Base-by-base conservation (phyloP, 2,888 invertebrate genomes). In the Baronia brevicornis region DNA sequence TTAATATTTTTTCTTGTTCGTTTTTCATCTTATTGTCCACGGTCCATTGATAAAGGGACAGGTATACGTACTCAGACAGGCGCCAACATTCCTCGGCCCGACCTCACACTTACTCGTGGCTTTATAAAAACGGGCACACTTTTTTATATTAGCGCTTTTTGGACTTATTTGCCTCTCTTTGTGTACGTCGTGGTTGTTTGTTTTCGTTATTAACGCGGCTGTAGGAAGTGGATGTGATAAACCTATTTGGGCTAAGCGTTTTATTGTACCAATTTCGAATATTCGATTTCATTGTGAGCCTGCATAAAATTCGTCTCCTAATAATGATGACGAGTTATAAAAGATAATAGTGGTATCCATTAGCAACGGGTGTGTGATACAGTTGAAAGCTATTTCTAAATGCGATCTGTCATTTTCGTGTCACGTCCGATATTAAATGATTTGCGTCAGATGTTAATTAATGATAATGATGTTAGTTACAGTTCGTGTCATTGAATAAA, bases 51-150 rank as follows among this genome's bases (percentile, higher is more conserved):
- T 82, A 84, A 82, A 80, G 71, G 74, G 73, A 84, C 84, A 82
- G 82, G 82, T 82, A 84, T 79, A 78, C 73, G 78, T 80, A 82
- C 82, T 82, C 82, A 80, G 82, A 79, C 80, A 71, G 84, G 84
- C 84, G 84, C 84, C 84, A 84, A 82, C 84, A 84, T 84, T 84
- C 84, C 77, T 79, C 74, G 77, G 50, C 65, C 61, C 84, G 84
- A 82, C 84, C 82, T 82, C 84, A 84, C 84, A 84, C 82, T 80
- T 75, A 69, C 73, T 78, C 69, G 73, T 60, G 59, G 69, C 64
- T 60, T 65, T 75, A 82, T 77, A 79, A 80, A 82, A 79, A 78
- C 78, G 68, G 71, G 62, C 73, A 74, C 77, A 71, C 70, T 80
- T 79, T 82, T 82, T 80, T 80, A 69, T 79, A 73, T 77, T 72